phyloP scores from a whole-genome alignment of 2,888 invertebrate species.

The Latrodectus hesperus region DNA sequence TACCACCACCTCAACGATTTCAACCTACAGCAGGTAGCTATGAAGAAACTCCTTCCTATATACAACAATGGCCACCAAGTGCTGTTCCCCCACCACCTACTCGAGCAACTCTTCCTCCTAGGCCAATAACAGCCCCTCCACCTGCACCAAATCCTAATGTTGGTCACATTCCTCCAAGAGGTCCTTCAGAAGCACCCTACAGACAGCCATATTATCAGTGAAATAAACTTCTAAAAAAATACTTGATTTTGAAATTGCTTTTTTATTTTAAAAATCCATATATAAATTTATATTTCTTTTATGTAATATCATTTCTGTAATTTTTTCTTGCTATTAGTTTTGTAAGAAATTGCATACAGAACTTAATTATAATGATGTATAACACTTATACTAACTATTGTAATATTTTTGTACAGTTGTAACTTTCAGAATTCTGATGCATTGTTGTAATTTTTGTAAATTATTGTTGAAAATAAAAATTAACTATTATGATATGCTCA shows the following conservation, averaged over 20 bases:
- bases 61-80: conserved; percentile 55
- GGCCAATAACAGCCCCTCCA: conserved; percentile 61
- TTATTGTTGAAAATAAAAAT: no score
- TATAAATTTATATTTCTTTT: no score
- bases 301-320: no score
- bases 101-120: conserved; percentile 48
- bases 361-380: not conserved
- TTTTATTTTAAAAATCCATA: no score
- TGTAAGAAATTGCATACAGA: no score
- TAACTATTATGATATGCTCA: no score
- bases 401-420: not conserved
- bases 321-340: no score
- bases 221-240: not conserved
- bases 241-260: no score
- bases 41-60: conserved; percentile 48
- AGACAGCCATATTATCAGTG: conserved; percentile 63
- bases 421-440: no score
- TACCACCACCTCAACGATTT: conserved; percentile 61
- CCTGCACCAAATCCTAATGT: conserved; percentile 49
- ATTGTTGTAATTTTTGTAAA: no score
- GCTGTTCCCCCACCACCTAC: conserved; percentile 59
- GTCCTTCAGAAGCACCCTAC: conserved; percentile 51
- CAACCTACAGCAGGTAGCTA: conserved; percentile 32
- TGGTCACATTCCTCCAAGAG: conserved; percentile 52
- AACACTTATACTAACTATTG: not conserved